Evolutionary conservation across 2,797 vertebrate species (phyloP).

Genomic region (Enteromius argenteus): DNA sequence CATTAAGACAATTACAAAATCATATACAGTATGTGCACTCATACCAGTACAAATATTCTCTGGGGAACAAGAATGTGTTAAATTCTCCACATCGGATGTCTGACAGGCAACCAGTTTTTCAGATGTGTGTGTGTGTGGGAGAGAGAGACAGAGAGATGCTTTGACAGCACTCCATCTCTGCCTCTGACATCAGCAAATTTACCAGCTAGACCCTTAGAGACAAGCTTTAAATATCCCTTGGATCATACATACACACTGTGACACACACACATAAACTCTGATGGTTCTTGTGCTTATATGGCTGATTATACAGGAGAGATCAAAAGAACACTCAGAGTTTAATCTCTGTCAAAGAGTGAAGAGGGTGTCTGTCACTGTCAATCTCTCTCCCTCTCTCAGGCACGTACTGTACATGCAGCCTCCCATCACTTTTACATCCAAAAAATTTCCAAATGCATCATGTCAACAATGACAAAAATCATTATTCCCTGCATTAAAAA

Average conservation of each 20-base stretch:
- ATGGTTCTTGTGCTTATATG: conserved; percentile 27
- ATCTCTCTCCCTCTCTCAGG: conserved; percentile 4
- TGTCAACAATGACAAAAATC: conserved; percentile 20
- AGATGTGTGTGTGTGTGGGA: neutral
- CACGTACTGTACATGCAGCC: conserved; percentile 2
- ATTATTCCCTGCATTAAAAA: neutral
- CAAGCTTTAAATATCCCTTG: conserved; percentile 43
- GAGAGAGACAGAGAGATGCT: conserved; percentile 7
- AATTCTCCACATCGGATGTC: neutral
- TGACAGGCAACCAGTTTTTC: neutral
- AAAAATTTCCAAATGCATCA: conserved; percentile 8
- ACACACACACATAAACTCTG: conserved; percentile 26
- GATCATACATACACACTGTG: conserved; percentile 30
- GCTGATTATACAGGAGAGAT: conserved; percentile 48
- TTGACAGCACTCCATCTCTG: conserved; percentile 48
- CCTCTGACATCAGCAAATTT: conserved; percentile 48
- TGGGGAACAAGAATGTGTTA: conserved; percentile 5
- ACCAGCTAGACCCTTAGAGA: conserved; percentile 36
- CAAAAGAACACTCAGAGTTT: conserved; percentile 39
- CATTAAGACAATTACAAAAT: neutral
- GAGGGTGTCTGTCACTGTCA: conserved; percentile 18
- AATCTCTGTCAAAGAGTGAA: conserved; percentile 43
- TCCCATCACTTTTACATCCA: conserved; percentile 25
- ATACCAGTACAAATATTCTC: conserved; percentile 6
- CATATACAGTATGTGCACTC: neutral